Evolutionary conservation across 2,797 vertebrate species (phyloP), one percentile per base, ranked within the genome.

Genomic region (Labeo calbasu): DNA sequence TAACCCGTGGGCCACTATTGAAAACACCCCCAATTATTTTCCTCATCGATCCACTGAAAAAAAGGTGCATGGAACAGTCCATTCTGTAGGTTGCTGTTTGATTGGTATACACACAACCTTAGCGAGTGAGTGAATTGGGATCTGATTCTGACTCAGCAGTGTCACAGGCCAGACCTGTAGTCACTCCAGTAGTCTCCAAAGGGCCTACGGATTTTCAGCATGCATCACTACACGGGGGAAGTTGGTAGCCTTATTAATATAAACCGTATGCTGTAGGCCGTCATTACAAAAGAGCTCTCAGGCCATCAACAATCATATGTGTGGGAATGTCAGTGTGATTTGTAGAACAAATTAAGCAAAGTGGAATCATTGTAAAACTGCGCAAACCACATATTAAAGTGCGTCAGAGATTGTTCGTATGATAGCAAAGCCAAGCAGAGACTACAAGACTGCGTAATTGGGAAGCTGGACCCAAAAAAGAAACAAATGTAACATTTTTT

Each of bases 101-200:
- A 78, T 63, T 53, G 57, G 28, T 72, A 46, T 50, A 61, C 25
- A 21, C 50, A 11, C 46, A 76, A 59, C 36, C 12, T 63, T 13
- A 61, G 73, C 84, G 81, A 88, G 76, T 88, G 55, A 90, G 79
- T 86, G 77, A 87, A 79, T 72, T 23, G 71, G 76, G 46, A 75
- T 86, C 87, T 86, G 87, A 83, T 85, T 87, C 79, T 87, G 83
- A 88, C 87, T 89, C 88, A 88, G 88, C 89, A 80, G 70, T 82
- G 73, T 85, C 87, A 83, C 84, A 87, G 65, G 28, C 57, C 82
- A 71, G 86, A 78, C 87, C 85, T 85, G 79, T 76, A 88, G 85
- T 89, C 87, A 88, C 77, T 87, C 84, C 79, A 32, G 88, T 86
- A 88, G 84, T 81, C 84, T 87, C 80, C 68, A 79, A 76, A 36